Base-by-base conservation (phyloP, 30 jellyfish, hydroid and myxozoan species). In the Aurelia aurita region DNA sequence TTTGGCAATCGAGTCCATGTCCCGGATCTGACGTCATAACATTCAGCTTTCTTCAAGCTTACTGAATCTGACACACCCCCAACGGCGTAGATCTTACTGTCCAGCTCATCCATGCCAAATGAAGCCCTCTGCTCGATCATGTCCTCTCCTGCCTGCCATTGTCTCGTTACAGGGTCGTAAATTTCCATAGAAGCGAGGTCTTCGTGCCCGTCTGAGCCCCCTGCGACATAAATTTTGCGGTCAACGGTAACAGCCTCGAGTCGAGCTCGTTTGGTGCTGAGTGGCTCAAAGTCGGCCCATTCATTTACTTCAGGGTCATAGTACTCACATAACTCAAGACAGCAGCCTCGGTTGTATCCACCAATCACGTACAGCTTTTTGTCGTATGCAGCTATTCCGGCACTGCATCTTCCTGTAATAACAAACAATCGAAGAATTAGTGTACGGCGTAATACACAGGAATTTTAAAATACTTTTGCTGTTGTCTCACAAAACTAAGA, bases 311-410 rank as follows among this genome's bases (percentile, higher is more conserved):
- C 97, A 3, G 92, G 88, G 62, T 88, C 97, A 80, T 88, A 88
- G 14, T 54, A 80, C 66, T 88, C 97, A 51, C 90, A 78, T 15
- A 79, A 89, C 2, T 61, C 34, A 68, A 88, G 46, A 31, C 97
- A 88, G 67, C 88, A 66, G 46, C 97, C 97, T 53, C 97, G 97
- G 59, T 88, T 88, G 73, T 88, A 73, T 2, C 97, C 97, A 70
- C 97, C 97, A 79, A 71, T 70, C 71, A 88, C 97, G 28, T 51
- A 79, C 76, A 88, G 12, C 75, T 79, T 79, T 34, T 46, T 53
- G 53, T 88, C 97, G 39, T 61, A 65, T 29, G 69, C 53, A 18
- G 92, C 87, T 18, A 79, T 53, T 27, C 97, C 97, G 43, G 90
- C 84, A 88, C 97, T 88, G 93, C 97, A 88, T 22, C 90, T 58